Evolutionary conservation across 1,140 invertebrate species (phyloP).

Genomic region (Nylanderia fulva): DNA sequence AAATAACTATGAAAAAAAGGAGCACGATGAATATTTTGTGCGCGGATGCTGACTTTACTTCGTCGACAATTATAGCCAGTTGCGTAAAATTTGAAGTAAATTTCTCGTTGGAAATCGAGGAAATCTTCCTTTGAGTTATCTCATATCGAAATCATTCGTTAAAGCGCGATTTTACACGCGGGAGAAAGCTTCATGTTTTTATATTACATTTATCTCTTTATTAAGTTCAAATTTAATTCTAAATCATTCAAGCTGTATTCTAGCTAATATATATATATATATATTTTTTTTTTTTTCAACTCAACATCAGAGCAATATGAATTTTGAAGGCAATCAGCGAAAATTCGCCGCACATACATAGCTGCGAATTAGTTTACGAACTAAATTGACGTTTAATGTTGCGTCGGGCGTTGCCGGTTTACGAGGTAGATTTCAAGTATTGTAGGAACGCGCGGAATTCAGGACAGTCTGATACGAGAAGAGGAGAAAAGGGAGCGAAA

Average conservation of each 20-base stretch:
- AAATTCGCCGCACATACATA: slow-evolving; percentile 14
- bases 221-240: slow-evolving; percentile 41
- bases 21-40: slow-evolving; percentile 38
- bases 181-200: background rate
- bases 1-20: slow-evolving; percentile 33
- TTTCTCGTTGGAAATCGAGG: slow-evolving; percentile 29
- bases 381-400: slow-evolving; percentile 62
- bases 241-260: background rate
- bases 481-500: slow-evolving; percentile 25
- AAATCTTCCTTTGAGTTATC: background rate
- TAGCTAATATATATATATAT: background rate
- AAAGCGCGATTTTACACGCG: slow-evolving; percentile 16
- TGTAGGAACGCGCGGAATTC: slow-evolving; percentile 47
- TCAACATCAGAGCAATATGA: background rate
- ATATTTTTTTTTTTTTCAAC: too few relatives aligned
- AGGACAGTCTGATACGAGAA: slow-evolving; percentile 30
- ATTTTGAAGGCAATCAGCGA: slow-evolving; percentile 36
- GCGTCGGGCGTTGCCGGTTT: slow-evolving; percentile 43
- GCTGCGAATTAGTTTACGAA: slow-evolving; percentile 57
- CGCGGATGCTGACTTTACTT: slow-evolving; percentile 19
- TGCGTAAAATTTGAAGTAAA: slow-evolving; percentile 51
- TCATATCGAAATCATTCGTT: background rate
- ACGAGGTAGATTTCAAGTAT: slow-evolving; percentile 48
- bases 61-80: slow-evolving; percentile 50
- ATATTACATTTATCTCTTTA: slow-evolving; percentile 27